phyloP scores from a whole-genome alignment of 2,888 invertebrate species.

The Apamea epomidion region DNA sequence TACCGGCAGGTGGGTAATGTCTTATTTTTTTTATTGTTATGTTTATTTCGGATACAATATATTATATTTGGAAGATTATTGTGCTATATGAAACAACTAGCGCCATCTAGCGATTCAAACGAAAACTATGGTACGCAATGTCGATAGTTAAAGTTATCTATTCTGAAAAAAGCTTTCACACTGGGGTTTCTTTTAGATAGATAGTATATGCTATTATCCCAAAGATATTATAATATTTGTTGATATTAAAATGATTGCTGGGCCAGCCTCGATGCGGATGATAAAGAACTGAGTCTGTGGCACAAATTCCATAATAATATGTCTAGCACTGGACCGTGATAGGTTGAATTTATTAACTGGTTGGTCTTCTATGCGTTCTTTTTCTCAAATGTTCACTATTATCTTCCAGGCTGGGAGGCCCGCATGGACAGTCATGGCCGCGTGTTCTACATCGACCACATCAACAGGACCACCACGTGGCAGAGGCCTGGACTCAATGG shows the following conservation, averaged over 20 bases:
- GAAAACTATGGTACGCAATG: background rate
- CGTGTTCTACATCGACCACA: slow-evolving; percentile 99
- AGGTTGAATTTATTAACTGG: background rate
- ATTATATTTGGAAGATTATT: background rate
- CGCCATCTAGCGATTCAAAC: slow-evolving; percentile 46
- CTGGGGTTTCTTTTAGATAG: background rate
- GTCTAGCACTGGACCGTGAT: background rate
- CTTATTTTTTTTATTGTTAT: slow-evolving; percentile 18
- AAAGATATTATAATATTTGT: background rate
- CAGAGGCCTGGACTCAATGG: slow-evolving; percentile 93
- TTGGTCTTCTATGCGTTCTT: too few relatives aligned
- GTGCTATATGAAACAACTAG: slow-evolving; percentile 8
- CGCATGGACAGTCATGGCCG: slow-evolving; percentile 99
- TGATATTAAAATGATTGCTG: background rate
- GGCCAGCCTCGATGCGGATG: background rate
- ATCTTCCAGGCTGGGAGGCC: slow-evolving; percentile 97
- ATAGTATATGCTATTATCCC: background rate
- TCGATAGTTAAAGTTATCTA: background rate
- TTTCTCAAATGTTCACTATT: background rate
- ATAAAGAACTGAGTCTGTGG: too few relatives aligned
- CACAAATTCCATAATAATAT: too few relatives aligned
- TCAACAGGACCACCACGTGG: slow-evolving; percentile 99
- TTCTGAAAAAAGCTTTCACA: background rate
- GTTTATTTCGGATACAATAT: background rate
- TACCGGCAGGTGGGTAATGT: slow-evolving; percentile 94